Evolutionary conservation across 1,140 invertebrate species (phyloP), one percentile per base, ranked within the genome.

Genomic region (Nasonia giraulti): DNA sequence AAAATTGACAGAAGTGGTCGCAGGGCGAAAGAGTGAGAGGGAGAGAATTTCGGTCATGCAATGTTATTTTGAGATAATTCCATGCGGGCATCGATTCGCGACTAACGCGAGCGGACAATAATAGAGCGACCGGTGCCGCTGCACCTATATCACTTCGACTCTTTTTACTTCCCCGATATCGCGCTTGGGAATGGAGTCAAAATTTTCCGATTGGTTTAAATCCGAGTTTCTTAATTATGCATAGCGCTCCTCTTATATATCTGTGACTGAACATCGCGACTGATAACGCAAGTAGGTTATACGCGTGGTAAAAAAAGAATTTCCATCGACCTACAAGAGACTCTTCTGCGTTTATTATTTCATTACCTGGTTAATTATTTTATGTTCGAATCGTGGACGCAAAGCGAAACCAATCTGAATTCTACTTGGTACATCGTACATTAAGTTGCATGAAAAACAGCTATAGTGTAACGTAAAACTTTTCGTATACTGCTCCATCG

Each of bases 41-140:
- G 27, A 4, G 27, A 69, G 68, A 27, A 80, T 47, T 71, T 80
- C 68, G 68, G 33, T 80, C n/a, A 40, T 33, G 27, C 27, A 69
- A 20, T 20, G 62, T 6, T 68, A 23, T 68, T 80, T 80, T 33
- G 27, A 68, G 66, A 68, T 23, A 27, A 68, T 68, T n/a, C 62
- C 62, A 6, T 66, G 62, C 3, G 27, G 0, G 62, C 11, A 66
- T 66, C 14, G 62, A 66, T 66, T 6, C 14, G 5, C 17, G 62
- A 14, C 62, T 17, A 66, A n/a, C 17, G n/a, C 62, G 14, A 17
- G 2, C 62, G n/a, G 7, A 44, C 40, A 62, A 62, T 20, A 62
- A 7, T 20, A 62, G 17, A 20, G 5, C 20, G 20, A 0, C 0
- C 17, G 55, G 8, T 62, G 20, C 17, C 17, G 55, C 17, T 44